Conservation (phyloP, 1,140 invertebrate species). For the Prorops nasuta region DNA sequence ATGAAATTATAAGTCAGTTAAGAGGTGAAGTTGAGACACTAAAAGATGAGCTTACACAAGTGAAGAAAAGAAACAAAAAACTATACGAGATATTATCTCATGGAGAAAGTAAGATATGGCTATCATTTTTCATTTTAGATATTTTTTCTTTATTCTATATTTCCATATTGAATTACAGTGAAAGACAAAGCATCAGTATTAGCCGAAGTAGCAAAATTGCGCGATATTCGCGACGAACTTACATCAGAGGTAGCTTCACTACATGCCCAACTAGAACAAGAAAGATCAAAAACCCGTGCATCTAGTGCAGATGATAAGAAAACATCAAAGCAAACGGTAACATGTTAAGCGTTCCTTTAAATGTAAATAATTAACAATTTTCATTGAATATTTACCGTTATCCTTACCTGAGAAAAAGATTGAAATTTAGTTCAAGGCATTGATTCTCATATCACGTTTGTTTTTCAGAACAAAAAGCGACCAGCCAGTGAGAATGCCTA, state of each 20-base stretch:
- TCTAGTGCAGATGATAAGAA: slow-evolving; percentile 61
- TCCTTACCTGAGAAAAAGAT: too few species aligned
- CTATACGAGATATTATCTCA: slow-evolving; percentile 74
- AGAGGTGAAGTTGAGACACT: slow-evolving; percentile 63
- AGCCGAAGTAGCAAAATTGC: slow-evolving; percentile 71
- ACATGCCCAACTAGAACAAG: slow-evolving; percentile 75
- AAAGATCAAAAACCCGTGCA: slow-evolving; percentile 70
- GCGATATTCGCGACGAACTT: slow-evolving; percentile 70
- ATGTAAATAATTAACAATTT: not conserved
- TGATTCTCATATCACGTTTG: too few species aligned
- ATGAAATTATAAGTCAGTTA: slow-evolving; percentile 64
- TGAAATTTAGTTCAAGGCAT: too few species aligned
- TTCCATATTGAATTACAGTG: slow-evolving; percentile 54
- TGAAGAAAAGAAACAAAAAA: slow-evolving; percentile 76
- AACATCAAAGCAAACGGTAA: slow-evolving; percentile 44
- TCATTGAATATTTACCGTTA: too few species aligned
- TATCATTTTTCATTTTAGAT: slow-evolving; percentile 1
- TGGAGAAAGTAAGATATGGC: slow-evolving; percentile 69
- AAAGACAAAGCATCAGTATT: slow-evolving; percentile 77
- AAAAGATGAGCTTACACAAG: slow-evolving; percentile 68
- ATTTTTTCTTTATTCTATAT: not conserved
- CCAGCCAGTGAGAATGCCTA: slow-evolving; percentile 45
- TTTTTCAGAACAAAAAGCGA: slow-evolving; percentile 48
- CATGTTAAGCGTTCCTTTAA: slow-evolving; percentile 11
- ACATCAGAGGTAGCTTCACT: slow-evolving; percentile 68